These are phyloP conservation scores for Tetramorium bicarinatum DNA, from an alignment of 2,888 invertebrate genomes.

Conservation along the genomic window DNA sequence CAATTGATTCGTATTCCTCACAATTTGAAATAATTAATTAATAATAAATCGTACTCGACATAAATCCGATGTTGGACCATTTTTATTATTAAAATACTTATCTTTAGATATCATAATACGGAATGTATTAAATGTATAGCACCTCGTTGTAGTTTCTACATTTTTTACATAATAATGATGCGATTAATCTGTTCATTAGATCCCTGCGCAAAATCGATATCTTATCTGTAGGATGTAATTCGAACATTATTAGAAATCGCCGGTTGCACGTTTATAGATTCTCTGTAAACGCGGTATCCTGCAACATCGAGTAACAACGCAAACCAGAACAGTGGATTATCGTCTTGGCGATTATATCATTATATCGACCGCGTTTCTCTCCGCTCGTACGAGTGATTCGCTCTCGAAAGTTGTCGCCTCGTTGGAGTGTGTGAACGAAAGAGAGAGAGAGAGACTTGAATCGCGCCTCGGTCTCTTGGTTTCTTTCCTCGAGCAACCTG, in stretches of 20 bases:
- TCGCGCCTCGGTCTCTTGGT: constrained; percentile 16
- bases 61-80: not conserved
- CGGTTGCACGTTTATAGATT: not conserved
- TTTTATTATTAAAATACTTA: not conserved
- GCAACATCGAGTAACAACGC: constrained; percentile 10
- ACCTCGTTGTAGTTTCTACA: not conserved
- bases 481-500: constrained; percentile 23
- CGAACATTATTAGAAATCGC: constrained; percentile 7
- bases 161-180: not conserved
- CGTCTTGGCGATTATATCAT: constrained; percentile 48
- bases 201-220: not conserved
- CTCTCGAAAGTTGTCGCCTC: constrained; percentile 54
- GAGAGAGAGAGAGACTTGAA: constrained; percentile 9
- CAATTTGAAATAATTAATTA: constrained; percentile 4
- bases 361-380: constrained; percentile 55
- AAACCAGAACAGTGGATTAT: constrained; percentile 46
- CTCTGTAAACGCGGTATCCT: constrained; percentile 6
- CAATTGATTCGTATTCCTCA: not conserved
- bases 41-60: not conserved
- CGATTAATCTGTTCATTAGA: not conserved
- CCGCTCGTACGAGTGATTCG: constrained; percentile 39
- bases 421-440: constrained; percentile 26
- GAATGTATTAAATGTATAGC: not conserved
- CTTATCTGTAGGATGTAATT: not conserved
- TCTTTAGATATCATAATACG: not conserved